Percentiles rank a stretch among this genome's conserved stretches.
These are phyloP conservation scores for Chironex yamaguchii DNA, from an alignment of 30 jellyfish, hydroid and myxozoan genomes.

Conservation along the genomic window DNA sequence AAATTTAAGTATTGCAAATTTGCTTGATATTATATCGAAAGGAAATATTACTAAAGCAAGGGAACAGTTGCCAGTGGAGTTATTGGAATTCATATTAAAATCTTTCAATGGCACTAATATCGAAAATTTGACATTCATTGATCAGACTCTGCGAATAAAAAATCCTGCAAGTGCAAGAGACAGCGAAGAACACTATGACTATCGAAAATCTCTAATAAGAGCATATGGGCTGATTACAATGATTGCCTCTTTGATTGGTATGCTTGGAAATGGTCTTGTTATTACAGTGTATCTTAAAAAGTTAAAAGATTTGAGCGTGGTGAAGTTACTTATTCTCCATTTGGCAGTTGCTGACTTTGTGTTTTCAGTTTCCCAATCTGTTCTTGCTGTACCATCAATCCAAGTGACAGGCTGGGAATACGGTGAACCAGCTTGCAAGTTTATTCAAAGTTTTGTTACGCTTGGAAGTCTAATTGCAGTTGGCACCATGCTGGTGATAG, in stretches of 20 bases:
- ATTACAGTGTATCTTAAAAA: conserved; percentile 16
- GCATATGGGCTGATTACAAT: conserved; percentile 11
- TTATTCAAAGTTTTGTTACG: neutral
- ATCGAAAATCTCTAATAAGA: neutral
- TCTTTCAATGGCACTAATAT: too few species aligned
- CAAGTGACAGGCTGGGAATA: neutral
- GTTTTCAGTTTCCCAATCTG: conserved; percentile 18
- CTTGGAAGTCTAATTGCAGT: conserved; percentile 6
- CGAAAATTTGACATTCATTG: too few species aligned
- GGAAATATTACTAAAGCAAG: too few species aligned
- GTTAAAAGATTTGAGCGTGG: conserved; percentile 2
- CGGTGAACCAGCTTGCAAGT: conserved; percentile 13
- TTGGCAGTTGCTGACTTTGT: conserved; percentile 51
- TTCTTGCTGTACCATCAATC: conserved; percentile 11
- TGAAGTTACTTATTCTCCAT: conserved; percentile 33
- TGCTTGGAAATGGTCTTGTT: conserved; percentile 44
- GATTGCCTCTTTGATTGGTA: conserved; percentile 14
- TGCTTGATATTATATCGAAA: too few species aligned
- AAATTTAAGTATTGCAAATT: too few species aligned
- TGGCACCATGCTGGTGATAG: conserved; percentile 10
- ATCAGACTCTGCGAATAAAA: too few species aligned
- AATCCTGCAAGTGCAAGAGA: too few species aligned
- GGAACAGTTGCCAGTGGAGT: too few species aligned
- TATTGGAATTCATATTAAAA: too few species aligned
- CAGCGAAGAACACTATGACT: too few species aligned